These are phyloP conservation scores for Alviniconcha marisindica DNA, from an alignment of 1,140 invertebrate genomes.

Conservation along the genomic window DNA sequence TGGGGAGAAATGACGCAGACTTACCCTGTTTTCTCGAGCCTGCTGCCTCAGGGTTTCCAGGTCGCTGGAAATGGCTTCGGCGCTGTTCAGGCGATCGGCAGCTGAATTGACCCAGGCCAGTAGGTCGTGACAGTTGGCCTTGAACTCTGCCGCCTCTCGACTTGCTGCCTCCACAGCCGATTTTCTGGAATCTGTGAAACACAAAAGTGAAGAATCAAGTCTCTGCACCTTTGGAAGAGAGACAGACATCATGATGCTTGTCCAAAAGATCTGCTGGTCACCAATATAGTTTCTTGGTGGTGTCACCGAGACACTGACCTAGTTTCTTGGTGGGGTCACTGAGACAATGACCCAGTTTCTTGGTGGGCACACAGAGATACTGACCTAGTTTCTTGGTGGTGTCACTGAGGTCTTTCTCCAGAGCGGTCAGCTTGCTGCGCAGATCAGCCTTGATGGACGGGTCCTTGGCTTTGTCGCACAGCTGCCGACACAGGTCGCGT, in stretches of 20 bases:
- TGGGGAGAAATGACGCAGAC: neutral
- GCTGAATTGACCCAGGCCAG: conserved; percentile 91
- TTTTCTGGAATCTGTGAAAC: conserved; percentile 79
- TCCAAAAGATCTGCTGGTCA: too few species aligned
- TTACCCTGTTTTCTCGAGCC: conserved; percentile 87
- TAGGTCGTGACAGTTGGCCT: conserved; percentile 89
- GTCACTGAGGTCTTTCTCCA: conserved; percentile 71
- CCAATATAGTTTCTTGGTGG: neutral
- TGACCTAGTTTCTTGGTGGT: conserved; percentile 71
- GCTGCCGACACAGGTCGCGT: conserved; percentile 89
- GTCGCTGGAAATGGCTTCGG: conserved; percentile 89
- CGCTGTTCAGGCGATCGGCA: conserved; percentile 82
- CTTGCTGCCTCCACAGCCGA: conserved; percentile 93
- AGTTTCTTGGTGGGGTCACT: conserved; percentile 71
- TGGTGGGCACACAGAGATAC: conserved; percentile 11
- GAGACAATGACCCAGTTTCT: too few species aligned
- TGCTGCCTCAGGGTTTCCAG: conserved; percentile 89
- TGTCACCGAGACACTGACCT: conserved; percentile 53
- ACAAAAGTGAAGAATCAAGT: neutral
- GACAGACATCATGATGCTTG: neutral
- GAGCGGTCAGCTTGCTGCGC: conserved; percentile 86
- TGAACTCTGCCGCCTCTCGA: conserved; percentile 86
- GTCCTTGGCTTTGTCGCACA: conserved; percentile 93
- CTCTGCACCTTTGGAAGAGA: neutral
- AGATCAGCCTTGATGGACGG: conserved; percentile 93